Conservation (phyloP, 1,140 invertebrate genomes). For the Gonioctena quinquepunctata region DNA sequence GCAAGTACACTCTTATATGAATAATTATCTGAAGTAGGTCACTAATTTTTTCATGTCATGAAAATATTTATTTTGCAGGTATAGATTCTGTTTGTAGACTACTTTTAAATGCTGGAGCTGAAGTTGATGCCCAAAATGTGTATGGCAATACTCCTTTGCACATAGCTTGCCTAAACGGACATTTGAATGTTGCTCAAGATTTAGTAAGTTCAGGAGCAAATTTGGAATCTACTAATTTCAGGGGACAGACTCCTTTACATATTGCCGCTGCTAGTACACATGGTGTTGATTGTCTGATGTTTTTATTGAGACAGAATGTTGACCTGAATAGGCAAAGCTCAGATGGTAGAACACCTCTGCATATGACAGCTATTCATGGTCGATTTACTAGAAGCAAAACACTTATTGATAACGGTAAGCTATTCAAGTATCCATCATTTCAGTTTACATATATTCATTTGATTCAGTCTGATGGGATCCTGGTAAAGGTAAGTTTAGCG, state of each 20-base stretch:
- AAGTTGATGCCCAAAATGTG: constrained; percentile 63
- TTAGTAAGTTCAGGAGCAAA: constrained; percentile 58
- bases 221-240: constrained; percentile 56
- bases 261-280: constrained; percentile 66
- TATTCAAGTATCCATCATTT: background rate
- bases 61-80: constrained; percentile 50
- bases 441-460: no score
- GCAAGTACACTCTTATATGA: no score
- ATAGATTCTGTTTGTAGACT: constrained; percentile 53
- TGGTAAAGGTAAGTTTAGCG: no score
- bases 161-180: constrained; percentile 67
- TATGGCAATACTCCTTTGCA: constrained; percentile 68
- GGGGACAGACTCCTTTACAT: constrained; percentile 66
- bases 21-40: no score
- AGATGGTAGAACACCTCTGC: constrained; percentile 68
- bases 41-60: no score
- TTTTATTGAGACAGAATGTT: constrained; percentile 61
- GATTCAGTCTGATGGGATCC: no score
- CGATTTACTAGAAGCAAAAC: constrained; percentile 68
- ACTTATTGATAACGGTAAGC: constrained; percentile 57
- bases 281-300: constrained; percentile 66
- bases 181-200: constrained; percentile 59
- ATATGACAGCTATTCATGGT: constrained; percentile 70
- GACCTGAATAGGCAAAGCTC: constrained; percentile 63
- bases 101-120: constrained; percentile 61